These are phyloP conservation scores for Dallia pectoralis DNA, from an alignment of 2,797 vertebrate species.

Conservation along the genomic window DNA sequence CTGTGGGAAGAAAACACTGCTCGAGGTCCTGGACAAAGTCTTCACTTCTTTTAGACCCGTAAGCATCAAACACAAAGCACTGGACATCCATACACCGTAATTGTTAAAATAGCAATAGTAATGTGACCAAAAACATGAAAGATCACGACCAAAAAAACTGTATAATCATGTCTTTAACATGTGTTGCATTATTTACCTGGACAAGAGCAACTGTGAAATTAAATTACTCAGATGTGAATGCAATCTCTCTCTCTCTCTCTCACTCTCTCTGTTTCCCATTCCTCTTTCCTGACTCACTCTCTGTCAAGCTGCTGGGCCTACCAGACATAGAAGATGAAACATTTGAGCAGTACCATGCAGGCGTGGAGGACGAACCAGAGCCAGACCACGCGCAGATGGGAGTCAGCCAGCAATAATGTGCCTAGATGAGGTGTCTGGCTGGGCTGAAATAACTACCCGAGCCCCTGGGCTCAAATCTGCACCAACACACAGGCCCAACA, in stretches of 20 bases:
- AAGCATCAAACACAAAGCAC: conserved; percentile 60
- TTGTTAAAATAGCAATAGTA: not conserved
- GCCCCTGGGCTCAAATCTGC: conserved; percentile 30
- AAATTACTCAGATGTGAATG: no score
- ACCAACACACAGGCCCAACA: conserved; percentile 41
- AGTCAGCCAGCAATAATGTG: conserved; percentile 95
- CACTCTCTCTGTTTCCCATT: no score
- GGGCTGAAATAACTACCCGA: conserved; percentile 31
- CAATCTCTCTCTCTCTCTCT: not conserved
- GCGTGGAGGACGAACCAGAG: conserved; percentile 95
- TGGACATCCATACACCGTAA: no score
- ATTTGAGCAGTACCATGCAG: conserved; percentile 94
- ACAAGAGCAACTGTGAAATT: no score
- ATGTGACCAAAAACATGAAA: not conserved
- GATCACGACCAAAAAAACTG: not conserved
- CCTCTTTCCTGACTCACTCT: conserved; percentile 2
- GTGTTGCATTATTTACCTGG: no score
- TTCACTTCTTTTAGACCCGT: conserved; percentile 98
- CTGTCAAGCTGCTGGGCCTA: conserved; percentile 88
- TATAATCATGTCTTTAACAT: not conserved
- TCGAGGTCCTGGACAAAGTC: conserved; percentile 96
- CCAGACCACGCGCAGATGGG: conserved; percentile 98
- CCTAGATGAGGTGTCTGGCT: conserved; percentile 41
- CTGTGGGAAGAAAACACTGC: conserved; percentile 96
- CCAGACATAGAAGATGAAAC: conserved; percentile 94